Conservation (phyloP, 2,888 invertebrate species). For the Chirona hameri region DNA sequence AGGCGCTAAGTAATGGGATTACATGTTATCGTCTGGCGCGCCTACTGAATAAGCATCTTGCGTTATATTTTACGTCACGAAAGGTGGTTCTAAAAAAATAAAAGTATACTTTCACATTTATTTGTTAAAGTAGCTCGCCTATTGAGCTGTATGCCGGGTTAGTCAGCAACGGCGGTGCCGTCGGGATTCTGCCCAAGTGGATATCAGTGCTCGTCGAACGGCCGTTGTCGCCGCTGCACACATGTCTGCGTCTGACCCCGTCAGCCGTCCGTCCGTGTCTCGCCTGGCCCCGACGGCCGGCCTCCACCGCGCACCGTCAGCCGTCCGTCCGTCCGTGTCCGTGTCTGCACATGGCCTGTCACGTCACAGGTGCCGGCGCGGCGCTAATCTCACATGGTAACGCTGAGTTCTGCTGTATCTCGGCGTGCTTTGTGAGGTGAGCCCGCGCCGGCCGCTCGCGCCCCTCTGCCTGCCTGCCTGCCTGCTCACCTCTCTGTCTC, state of each 20-base stretch:
- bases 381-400: slow-evolving; percentile 34
- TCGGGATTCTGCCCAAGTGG: too few species aligned
- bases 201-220: too few species aligned
- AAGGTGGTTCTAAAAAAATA: too few species aligned
- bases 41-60: too few species aligned
- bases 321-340: background rate
- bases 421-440: slow-evolving; percentile 31
- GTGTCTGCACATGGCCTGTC: background rate
- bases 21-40: too few species aligned
- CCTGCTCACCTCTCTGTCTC: background rate
- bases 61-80: too few species aligned
- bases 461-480: background rate
- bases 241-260: background rate
- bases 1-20: too few species aligned
- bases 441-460: background rate
- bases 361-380: background rate
- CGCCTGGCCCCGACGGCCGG: background rate
- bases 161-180: too few species aligned
- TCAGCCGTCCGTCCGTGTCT: background rate
- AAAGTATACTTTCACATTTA: too few species aligned
- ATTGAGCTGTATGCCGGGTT: too few species aligned
- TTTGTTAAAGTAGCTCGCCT: too few species aligned
- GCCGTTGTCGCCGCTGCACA: too few species aligned
- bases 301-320: background rate
- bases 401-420: slow-evolving; percentile 28